A percentile compares a stretch with the other conserved stretches of the same genome.
phyloP scores from a whole-genome alignment of 2,113 vertebrate genomes.

The Athene cunicularia region DNA sequence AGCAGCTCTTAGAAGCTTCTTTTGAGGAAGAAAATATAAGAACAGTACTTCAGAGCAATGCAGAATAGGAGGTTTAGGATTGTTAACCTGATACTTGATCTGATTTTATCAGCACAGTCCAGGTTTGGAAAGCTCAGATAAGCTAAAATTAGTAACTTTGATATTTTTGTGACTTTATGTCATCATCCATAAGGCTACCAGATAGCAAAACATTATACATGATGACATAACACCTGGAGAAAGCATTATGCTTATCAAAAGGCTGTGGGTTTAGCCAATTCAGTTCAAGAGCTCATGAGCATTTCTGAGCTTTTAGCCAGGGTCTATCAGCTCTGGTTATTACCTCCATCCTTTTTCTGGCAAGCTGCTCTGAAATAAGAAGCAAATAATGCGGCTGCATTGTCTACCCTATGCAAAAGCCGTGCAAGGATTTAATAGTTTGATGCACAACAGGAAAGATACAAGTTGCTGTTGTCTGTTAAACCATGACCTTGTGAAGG shows the following conservation, averaged over 20 bases:
- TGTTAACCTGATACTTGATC: constrained; percentile 15
- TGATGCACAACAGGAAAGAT: background rate
- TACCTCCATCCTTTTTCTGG: constrained; percentile 2
- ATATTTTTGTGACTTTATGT: constrained; percentile 64
- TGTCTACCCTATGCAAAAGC: background rate
- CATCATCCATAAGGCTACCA: constrained; percentile 39
- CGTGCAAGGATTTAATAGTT: background rate
- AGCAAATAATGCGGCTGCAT: background rate
- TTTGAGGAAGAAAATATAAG: background rate
- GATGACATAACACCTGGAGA: constrained; percentile 61
- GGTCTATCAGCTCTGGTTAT: constrained; percentile 46
- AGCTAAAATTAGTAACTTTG: constrained; percentile 16
- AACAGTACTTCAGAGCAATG: background rate
- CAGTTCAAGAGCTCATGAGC: constrained; percentile 42
- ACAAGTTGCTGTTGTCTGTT: background rate
- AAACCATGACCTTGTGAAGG: background rate
- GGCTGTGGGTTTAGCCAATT: constrained; percentile 15
- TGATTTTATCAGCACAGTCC: constrained; percentile 16
- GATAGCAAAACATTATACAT: constrained; percentile 27
- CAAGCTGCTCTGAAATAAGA: constrained; percentile 8
- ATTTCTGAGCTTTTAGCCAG: constrained; percentile 32
- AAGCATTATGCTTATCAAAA: constrained; percentile 59
- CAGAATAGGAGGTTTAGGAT: background rate
- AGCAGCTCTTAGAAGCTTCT: background rate
- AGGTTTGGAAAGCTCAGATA: constrained; percentile 45